These are phyloP conservation scores for Physeter macrocephalus DNA, from an alignment of 2,113 vertebrate genomes.

Conservation along the genomic window DNA sequence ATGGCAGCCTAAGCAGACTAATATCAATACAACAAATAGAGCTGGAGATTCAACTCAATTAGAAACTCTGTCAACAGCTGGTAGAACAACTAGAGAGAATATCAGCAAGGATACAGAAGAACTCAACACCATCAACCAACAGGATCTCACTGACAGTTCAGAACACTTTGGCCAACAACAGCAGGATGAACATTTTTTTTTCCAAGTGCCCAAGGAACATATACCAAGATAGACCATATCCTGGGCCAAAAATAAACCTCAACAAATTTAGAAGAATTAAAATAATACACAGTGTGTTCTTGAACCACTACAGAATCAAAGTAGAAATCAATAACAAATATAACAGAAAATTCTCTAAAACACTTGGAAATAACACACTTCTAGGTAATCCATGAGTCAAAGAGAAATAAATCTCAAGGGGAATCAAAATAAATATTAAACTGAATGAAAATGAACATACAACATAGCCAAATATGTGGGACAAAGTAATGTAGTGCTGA, in stretches of 20 bases:
- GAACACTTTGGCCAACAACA: neutral
- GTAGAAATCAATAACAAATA: neutral
- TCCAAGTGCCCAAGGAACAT: neutral
- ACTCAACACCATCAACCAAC: neutral
- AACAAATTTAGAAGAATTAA: neutral
- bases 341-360: neutral
- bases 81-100: neutral
- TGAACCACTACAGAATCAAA: neutral
- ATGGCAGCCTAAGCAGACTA: neutral
- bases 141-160: neutral
- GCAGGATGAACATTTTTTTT: neutral
- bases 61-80: neutral
- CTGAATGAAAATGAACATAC: neutral
- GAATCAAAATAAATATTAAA: neutral
- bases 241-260: neutral
- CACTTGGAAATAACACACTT: neutral
- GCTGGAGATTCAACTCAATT: neutral
- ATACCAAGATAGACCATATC: neutral
- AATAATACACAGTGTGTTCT: neutral
- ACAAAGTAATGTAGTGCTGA: neutral
- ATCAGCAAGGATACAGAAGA: neutral
- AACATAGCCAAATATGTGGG: neutral
- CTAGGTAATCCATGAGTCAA: neutral
- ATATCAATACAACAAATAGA: neutral
- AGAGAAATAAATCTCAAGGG: neutral